Evolutionary conservation across 2,113 vertebrate genomes (phyloP).

Genomic region (Mormyrus iriodes): DNA sequence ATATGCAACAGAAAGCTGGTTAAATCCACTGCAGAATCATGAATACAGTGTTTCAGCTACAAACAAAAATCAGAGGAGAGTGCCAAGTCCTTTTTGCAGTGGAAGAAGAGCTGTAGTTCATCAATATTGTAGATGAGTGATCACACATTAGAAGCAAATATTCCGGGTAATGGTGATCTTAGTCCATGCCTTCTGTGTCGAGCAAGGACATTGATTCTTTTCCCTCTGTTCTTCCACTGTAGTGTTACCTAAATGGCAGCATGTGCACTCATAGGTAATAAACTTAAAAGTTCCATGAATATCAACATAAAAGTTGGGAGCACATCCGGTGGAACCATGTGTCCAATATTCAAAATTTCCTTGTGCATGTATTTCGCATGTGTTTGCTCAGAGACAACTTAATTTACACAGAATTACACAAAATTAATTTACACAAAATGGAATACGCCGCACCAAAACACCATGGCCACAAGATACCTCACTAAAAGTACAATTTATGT

Average conservation of each 20-base stretch:
- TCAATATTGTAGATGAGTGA: not conserved
- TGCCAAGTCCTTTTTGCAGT: not conserved
- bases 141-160: not conserved
- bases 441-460: not conserved
- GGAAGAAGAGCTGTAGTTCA: not conserved
- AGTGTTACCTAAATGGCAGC: not conserved
- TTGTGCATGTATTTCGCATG: not conserved
- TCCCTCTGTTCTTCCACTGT: not conserved
- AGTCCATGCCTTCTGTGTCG: not conserved
- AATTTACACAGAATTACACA: not conserved
- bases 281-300: not conserved
- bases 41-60: no score
- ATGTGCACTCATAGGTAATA: not conserved
- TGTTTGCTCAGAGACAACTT: not conserved
- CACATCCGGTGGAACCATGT: not conserved
- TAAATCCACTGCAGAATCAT: no score
- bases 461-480: not conserved
- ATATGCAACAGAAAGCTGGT: no score
- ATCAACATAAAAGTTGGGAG: not conserved
- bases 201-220: not conserved
- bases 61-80: not conserved
- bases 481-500: not conserved
- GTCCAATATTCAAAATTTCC: not conserved
- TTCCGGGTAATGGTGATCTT: not conserved
- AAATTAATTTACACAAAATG: not conserved